These are phyloP conservation scores for Apeltes quadracus DNA, from an alignment of 2,113 vertebrate genomes.

Conservation along the genomic window DNA sequence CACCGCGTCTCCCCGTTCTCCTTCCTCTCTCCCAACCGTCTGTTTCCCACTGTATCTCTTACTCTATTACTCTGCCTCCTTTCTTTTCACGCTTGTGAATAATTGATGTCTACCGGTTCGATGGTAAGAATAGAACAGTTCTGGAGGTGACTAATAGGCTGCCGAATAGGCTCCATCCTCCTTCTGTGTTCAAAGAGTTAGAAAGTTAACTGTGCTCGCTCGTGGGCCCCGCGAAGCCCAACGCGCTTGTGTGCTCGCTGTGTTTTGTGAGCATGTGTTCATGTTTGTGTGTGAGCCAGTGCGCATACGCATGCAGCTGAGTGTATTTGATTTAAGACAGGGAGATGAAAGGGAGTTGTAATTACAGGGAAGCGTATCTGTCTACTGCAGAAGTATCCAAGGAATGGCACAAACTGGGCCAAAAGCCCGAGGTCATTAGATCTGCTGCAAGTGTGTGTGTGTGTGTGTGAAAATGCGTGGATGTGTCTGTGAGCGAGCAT, in stretches of 20 bases:
- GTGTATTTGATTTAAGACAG: constrained; percentile 71
- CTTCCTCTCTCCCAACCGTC: constrained; percentile 57
- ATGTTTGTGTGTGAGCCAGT: constrained; percentile 37
- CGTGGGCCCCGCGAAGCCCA: constrained; percentile 26
- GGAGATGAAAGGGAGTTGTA: constrained; percentile 79
- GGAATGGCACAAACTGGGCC: constrained; percentile 81
- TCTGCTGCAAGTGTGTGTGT: constrained; percentile 54
- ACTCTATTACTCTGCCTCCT: constrained; percentile 67
- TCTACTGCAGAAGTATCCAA: constrained; percentile 80
- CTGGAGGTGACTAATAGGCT: constrained; percentile 80
- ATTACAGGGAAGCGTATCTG: constrained; percentile 81
- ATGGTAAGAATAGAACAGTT: constrained; percentile 81
- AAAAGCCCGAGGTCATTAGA: constrained; percentile 79
- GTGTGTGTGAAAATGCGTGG: background rate
- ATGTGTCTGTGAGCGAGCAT: constrained; percentile 4
- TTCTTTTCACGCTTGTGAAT: constrained; percentile 76
- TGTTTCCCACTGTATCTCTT: constrained; percentile 62
- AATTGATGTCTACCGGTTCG: constrained; percentile 80
- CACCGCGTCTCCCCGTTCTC: constrained; percentile 16
- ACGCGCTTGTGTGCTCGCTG: constrained; percentile 37
- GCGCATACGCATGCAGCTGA: constrained; percentile 33
- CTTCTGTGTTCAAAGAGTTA: constrained; percentile 74
- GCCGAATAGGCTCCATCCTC: constrained; percentile 66
- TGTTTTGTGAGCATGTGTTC: constrained; percentile 30
- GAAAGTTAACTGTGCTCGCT: constrained; percentile 60